A percentile compares a stretch with the other conserved stretches of the same genome.
Evolutionary conservation across 2,797 vertebrate genomes (phyloP).

Genomic region (Alcedo quadribrachys): DNA sequence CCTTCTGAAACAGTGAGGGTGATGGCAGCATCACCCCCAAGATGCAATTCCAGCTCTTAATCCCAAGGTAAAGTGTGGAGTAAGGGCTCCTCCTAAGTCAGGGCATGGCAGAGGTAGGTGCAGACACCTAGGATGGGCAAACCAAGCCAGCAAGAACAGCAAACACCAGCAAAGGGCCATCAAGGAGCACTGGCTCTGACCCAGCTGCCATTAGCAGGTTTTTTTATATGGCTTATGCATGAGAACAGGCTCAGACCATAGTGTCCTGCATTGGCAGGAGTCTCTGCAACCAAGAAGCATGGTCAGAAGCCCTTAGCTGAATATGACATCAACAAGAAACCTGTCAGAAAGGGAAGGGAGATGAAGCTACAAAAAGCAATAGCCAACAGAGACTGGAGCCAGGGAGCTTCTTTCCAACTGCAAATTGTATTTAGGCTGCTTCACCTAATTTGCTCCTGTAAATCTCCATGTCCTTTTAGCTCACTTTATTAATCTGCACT

Average conservation of each 20-base stretch:
- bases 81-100: neutral
- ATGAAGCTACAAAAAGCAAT: neutral
- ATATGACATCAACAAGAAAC: neutral
- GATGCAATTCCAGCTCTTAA: neutral
- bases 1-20: neutral
- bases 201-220: neutral
- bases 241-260: fast-evolving
- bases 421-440: neutral
- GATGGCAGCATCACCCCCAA: neutral
- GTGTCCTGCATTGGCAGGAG: neutral
- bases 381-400: neutral
- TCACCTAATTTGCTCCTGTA: neutral
- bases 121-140: neutral
- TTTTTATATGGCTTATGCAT: neutral
- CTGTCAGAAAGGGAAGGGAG: neutral
- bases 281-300: neutral
- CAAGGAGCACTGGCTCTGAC: neutral
- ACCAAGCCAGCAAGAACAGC: neutral
- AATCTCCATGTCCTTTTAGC: constrained; percentile 7
- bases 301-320: neutral
- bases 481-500: constrained; percentile 36
- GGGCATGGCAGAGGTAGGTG: neutral
- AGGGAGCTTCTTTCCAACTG: neutral
- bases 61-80: neutral
- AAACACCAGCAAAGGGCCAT: neutral